Conservation (phyloP, 2,113 vertebrate species). For the Scalopus aquaticus region DNA sequence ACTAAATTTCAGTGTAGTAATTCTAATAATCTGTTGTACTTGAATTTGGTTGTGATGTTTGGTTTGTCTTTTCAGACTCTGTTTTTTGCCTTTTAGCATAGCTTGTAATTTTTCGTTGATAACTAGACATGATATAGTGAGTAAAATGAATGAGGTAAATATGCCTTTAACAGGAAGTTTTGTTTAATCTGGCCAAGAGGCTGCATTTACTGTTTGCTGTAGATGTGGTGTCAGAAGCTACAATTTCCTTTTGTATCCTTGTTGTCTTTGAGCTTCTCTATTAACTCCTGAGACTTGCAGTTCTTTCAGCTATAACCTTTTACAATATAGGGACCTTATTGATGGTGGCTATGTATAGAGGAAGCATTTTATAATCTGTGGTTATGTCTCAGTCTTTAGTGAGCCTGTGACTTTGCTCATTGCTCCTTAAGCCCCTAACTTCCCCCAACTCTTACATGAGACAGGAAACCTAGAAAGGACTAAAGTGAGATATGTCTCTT, state of each 20-base stretch:
- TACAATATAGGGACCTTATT: not conserved
- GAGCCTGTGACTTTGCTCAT: not conserved
- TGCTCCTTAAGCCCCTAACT: not conserved
- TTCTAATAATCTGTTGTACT: not conserved
- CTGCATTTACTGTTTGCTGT: not conserved
- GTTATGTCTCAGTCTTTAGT: not conserved
- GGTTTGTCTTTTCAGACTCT: not conserved
- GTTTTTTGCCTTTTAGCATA: not conserved
- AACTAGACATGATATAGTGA: not conserved
- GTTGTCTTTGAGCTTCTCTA: not conserved
- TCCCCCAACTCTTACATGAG: not conserved
- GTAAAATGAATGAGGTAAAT: not conserved
- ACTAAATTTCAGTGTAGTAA: not conserved
- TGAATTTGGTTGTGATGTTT: not conserved
- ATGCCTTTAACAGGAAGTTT: not conserved
- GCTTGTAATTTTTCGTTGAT: not conserved
- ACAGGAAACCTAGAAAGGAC: not conserved
- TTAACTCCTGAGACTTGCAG: not conserved
- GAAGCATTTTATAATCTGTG: not conserved
- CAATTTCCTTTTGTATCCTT: not conserved
- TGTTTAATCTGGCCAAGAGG: not conserved
- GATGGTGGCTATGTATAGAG: not conserved
- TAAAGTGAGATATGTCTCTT: not conserved
- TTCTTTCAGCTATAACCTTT: not conserved
- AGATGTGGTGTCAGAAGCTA: not conserved